Base-by-base conservation (phyloP, 1,140 invertebrate genomes). In the Neodiprion pinetum region DNA sequence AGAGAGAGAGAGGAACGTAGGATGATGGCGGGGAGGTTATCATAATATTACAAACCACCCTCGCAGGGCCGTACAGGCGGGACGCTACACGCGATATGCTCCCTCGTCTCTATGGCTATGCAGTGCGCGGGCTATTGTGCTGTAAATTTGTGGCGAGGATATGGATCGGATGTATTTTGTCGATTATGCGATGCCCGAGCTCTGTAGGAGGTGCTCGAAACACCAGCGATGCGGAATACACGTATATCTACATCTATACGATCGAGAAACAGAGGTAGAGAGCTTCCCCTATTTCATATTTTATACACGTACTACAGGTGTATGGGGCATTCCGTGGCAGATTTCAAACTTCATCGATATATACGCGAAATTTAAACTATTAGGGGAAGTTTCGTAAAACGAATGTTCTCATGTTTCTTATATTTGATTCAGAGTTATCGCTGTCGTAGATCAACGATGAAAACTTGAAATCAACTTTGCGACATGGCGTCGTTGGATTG, bases 11-110 rank as follows among this genome's bases (percentile, higher is more conserved):
- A 71, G 23, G 73, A 61, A 17, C 70, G 28, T 49, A 73, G 66
- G 69, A 12, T 12, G 23, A 23, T 75, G 76, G 78, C 78, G 82
- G 84, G 81, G 82, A 84, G 84, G 87, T 88, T 88, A 88, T 88
- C 86, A 87, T 88, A 88, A 88, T 87, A 88, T 88, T 88, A 88
- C 86, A 88, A 88, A 88, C 87, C 87, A 84, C 86, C 80, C 84
- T 79, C 81, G 82, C 83, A 87, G 83, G 83, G 81, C 85, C 82
- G 84, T 86, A 86, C 3, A 0, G 11, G 9, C 53, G 53, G n/a
- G 53, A 12, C 53, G n/a, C 7, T 12, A 12, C 53, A 9, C 7
- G 53, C 53, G 7, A 61, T 61, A 61, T 61, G n/a, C 5, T 17
- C 53, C 11, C 53, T 40, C 28, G 28, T 40, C 28, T 40, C 28